Conservation (phyloP, 2,888 invertebrate genomes). For the Dermolepida albohirtum region DNA sequence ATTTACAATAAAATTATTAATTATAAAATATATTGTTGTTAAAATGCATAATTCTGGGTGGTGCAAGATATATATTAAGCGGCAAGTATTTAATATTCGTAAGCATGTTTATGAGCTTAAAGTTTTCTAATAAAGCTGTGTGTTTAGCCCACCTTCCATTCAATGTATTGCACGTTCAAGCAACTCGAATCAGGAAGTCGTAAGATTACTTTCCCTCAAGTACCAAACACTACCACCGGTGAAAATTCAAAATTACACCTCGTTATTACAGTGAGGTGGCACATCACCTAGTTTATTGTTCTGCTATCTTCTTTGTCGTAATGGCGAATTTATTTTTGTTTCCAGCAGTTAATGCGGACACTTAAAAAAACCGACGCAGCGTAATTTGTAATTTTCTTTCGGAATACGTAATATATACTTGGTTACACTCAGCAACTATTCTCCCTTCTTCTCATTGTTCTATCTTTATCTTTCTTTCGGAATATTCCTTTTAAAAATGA, state of each 20-base stretch:
- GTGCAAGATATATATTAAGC: neutral
- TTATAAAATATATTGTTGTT: too few species aligned
- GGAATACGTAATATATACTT: slow-evolving; percentile 52
- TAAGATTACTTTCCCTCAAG: neutral
- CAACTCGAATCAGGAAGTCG: slow-evolving; percentile 3
- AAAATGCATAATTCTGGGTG: neutral
- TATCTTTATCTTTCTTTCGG: slow-evolving; percentile 11
- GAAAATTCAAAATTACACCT: slow-evolving; percentile 6
- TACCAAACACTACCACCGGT: neutral
- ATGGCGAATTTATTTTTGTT: slow-evolving; percentile 25
- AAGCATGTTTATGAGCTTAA: slow-evolving; percentile 2
- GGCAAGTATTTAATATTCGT: neutral
- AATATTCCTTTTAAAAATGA: slow-evolving; percentile 55
- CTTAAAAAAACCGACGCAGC: slow-evolving; percentile 42
- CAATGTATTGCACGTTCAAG: neutral
- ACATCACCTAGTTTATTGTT: slow-evolving; percentile 20
- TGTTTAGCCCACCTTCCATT: neutral
- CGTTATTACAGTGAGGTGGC: slow-evolving; percentile 4
- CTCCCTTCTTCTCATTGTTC: neutral
- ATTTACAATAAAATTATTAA: too few species aligned
- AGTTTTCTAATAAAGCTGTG: slow-evolving; percentile 8
- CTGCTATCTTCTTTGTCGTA: slow-evolving; percentile 11
- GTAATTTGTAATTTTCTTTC: slow-evolving; percentile 53
- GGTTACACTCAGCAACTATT: slow-evolving; percentile 41
- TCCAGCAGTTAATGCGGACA: slow-evolving; percentile 9